phyloP scores from a whole-genome alignment of 2,888 invertebrate species.

The Tachina lurida region DNA sequence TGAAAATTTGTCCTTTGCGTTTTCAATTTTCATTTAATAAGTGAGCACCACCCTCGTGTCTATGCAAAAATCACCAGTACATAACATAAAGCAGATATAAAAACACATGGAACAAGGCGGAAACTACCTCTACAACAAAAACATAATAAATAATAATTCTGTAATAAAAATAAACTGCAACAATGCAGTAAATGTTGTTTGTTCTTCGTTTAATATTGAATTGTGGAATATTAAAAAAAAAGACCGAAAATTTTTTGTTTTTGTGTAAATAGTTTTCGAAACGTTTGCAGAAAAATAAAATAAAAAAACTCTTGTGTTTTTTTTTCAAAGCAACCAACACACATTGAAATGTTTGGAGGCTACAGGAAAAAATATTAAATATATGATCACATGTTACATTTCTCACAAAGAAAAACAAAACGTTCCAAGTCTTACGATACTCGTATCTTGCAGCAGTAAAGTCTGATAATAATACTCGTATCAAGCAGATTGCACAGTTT shows the following conservation, averaged over 20 bases:
- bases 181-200: neutral
- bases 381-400: conserved; percentile 67
- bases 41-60: neutral
- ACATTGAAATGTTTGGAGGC: conserved; percentile 44
- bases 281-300: neutral
- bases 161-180: conserved; percentile 33
- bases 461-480: conserved; percentile 3
- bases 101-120: neutral
- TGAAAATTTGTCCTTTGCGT: too few species aligned
- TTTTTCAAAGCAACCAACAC: conserved; percentile 23
- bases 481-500: conserved; percentile 13
- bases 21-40: neutral
- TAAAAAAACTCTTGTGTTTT: neutral
- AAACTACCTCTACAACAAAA: neutral
- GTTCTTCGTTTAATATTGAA: neutral
- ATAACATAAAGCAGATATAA: neutral
- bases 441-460: conserved; percentile 28
- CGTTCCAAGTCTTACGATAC: neutral
- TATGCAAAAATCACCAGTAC: neutral
- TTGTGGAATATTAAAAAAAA: neutral
- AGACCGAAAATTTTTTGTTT: neutral
- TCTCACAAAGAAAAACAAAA: conserved; percentile 51
- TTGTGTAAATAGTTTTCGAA: neutral
- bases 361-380: conserved; percentile 14
- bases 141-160: neutral